Evolutionary conservation across 2,888 invertebrate genomes (phyloP).

Genomic region (Lampropteryx suffumata): DNA sequence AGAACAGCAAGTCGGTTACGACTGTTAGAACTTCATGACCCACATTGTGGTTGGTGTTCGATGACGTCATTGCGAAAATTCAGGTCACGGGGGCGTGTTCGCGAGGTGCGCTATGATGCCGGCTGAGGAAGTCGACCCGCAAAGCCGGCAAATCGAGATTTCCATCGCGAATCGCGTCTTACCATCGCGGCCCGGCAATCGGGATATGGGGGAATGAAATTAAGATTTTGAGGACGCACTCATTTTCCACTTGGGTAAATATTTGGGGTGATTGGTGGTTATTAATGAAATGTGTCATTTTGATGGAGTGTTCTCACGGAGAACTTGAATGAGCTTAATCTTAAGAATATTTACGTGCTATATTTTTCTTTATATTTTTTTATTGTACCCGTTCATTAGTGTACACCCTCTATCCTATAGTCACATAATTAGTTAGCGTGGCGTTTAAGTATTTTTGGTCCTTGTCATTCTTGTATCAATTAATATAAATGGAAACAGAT

Average conservation of each 20-base stretch:
- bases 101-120: conserved; percentile 15
- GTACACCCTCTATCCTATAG: too few relatives aligned
- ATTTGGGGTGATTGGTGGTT: too few relatives aligned
- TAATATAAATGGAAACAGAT: too few relatives aligned
- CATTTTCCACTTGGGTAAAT: not conserved
- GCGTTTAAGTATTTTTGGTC: too few relatives aligned
- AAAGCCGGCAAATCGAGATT: conserved; percentile 24
- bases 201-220: not conserved
- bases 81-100: conserved; percentile 59
- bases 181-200: not conserved
- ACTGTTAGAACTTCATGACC: conserved; percentile 52
- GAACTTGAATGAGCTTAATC: too few relatives aligned
- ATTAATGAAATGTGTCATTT: not conserved
- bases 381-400: too few relatives aligned
- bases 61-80: conserved; percentile 75
- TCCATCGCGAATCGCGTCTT: conserved; percentile 9
- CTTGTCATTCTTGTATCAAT: too few relatives aligned
- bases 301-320: too few relatives aligned
- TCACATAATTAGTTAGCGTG: too few relatives aligned
- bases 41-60: conserved; percentile 63
- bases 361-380: too few relatives aligned
- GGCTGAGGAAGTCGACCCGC: conserved; percentile 20
- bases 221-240: not conserved
- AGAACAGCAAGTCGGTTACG: conserved; percentile 40
- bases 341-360: too few relatives aligned